These are phyloP conservation scores for Scaeva pyrastri DNA, from an alignment of 2,888 invertebrate genomes.

Conservation along the genomic window DNA sequence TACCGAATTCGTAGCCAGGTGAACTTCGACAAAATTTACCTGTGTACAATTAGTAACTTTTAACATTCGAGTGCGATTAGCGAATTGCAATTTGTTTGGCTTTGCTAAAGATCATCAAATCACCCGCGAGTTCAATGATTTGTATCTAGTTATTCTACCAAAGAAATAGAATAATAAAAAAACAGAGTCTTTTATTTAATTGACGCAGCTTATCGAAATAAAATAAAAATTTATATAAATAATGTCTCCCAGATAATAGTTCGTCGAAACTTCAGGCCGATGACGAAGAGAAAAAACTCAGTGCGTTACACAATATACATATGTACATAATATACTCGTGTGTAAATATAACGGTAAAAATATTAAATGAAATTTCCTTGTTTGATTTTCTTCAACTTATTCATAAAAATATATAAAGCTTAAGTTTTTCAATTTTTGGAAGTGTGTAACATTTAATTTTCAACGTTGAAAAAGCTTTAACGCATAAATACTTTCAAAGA, in stretches of 20 bases:
- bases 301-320: constrained; percentile 13
- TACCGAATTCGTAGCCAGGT: constrained; percentile 39
- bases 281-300: constrained; percentile 43
- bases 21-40: constrained; percentile 33
- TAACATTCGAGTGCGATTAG: constrained; percentile 55
- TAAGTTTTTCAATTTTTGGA: background rate
- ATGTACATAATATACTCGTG: background rate
- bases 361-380: constrained; percentile 35
- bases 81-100: constrained; percentile 53
- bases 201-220: constrained; percentile 51
- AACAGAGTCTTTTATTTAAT: constrained; percentile 45
- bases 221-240: background rate
- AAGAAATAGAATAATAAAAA: constrained; percentile 18
- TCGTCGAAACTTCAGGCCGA: constrained; percentile 27
- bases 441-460: background rate
- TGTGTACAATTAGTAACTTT: constrained; percentile 59
- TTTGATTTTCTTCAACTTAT: background rate
- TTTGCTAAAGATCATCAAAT: constrained; percentile 20
- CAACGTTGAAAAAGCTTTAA: constrained; percentile 8
- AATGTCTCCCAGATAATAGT: constrained; percentile 35
- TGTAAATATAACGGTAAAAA: constrained; percentile 23
- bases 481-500: background rate
- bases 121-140: constrained; percentile 3
- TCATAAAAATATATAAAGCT: background rate
- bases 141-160: background rate